phyloP scores from a whole-genome alignment of 2,797 vertebrate species.

The Gallinago solitaria region DNA sequence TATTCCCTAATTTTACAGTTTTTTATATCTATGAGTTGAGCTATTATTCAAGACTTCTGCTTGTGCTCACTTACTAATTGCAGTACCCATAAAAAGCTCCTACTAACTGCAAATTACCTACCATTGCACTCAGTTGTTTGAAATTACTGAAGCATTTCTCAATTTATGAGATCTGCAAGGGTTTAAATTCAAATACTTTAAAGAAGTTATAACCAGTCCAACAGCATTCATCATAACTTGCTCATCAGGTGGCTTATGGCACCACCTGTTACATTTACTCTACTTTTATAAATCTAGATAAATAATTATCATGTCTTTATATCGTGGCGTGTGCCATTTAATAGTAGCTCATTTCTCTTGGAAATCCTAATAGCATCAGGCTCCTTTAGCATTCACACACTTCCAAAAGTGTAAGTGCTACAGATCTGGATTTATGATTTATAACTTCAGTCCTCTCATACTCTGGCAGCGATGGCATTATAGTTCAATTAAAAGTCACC shows the following conservation, averaged over 20 bases:
- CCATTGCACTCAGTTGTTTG: slow-evolving; percentile 51
- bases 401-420: neutral
- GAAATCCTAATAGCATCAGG: neutral
- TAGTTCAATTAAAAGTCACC: slow-evolving; percentile 46
- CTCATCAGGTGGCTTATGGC: neutral
- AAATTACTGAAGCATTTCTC: slow-evolving; percentile 51
- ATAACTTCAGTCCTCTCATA: neutral
- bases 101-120: slow-evolving; percentile 44
- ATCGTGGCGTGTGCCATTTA: neutral
- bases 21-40: neutral
- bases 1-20: neutral
- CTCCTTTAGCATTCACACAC: neutral
- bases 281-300: neutral
- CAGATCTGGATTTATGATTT: slow-evolving; percentile 12
- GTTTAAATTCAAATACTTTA: slow-evolving; percentile 36
- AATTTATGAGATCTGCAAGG: slow-evolving; percentile 23
- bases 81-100: slow-evolving; percentile 41
- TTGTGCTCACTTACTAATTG: slow-evolving; percentile 53
- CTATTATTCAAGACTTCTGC: slow-evolving; percentile 42
- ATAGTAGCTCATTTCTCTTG: neutral
- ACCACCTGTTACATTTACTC: neutral
- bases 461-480: neutral
- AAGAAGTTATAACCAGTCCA: slow-evolving; percentile 13
- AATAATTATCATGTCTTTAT: neutral
- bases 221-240: neutral